Percentiles rank a stretch among this genome's conserved stretches.
Conservation (phyloP, 2,888 invertebrate genomes). For the Muscina levida region DNA sequence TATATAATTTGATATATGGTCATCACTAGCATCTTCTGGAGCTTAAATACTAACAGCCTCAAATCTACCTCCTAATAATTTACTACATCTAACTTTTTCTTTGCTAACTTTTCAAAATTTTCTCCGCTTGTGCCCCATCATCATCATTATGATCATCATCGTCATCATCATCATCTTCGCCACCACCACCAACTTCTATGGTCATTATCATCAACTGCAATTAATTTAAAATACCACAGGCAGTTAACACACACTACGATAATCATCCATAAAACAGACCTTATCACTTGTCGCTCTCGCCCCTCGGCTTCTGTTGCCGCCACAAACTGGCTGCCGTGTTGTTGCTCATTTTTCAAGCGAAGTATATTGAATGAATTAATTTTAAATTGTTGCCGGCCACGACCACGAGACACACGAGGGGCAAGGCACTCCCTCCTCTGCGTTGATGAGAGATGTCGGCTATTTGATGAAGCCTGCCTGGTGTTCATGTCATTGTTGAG, state of each 20-base stretch:
- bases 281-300: constrained; percentile 42
- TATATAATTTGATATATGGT: too few relatives aligned
- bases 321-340: neutral
- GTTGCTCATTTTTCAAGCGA: neutral
- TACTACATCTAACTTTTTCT: too few relatives aligned
- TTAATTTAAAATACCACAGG: constrained; percentile 57
- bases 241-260: constrained; percentile 59
- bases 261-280: constrained; percentile 50
- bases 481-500: neutral
- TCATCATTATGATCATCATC: constrained; percentile 42
- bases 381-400: constrained; percentile 28
- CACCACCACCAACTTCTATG: constrained; percentile 1
- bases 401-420: neutral
- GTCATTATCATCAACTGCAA: constrained; percentile 48
- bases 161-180: constrained; percentile 17
- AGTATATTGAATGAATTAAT: constrained; percentile 42
- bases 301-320: neutral
- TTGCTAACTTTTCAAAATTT: too few relatives aligned
- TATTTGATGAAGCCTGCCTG: constrained; percentile 28
- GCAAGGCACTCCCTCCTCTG: too few relatives aligned
- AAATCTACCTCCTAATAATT: too few relatives aligned
- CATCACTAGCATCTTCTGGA: too few relatives aligned
- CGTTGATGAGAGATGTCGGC: neutral
- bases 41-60: too few relatives aligned
- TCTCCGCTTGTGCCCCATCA: constrained; percentile 31